Evolutionary conservation across 2,797 vertebrate genomes (phyloP).

Genomic region (Garrulus glandarius): DNA sequence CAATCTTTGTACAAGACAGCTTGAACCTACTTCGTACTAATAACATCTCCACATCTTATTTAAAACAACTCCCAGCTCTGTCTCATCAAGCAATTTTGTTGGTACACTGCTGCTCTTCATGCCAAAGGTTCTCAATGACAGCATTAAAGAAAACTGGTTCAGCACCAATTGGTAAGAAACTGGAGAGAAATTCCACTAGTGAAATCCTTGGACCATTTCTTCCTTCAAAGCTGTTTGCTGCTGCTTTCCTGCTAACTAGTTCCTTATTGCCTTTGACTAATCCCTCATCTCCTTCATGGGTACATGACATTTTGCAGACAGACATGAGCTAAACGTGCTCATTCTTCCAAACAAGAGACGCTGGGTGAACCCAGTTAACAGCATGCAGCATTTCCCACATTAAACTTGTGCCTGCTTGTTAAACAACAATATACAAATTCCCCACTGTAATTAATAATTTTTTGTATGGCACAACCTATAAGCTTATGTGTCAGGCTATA

Average conservation of each 20-base stretch:
- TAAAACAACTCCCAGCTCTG: not conserved
- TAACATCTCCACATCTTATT: not conserved
- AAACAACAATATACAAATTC: constrained; percentile 11
- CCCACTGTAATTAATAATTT: constrained; percentile 36
- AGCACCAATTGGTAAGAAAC: constrained; percentile 3
- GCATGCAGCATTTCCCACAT: not conserved
- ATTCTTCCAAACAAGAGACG: constrained; percentile 7
- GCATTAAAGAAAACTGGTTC: constrained; percentile 19
- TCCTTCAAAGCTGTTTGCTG: constrained; percentile 38
- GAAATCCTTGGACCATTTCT: constrained; percentile 38
- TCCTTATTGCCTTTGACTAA: constrained; percentile 57
- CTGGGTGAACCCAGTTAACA: not conserved
- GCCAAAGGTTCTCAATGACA: not conserved
- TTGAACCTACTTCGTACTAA: not conserved
- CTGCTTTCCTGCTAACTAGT: constrained; percentile 39
- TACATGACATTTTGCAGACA: constrained; percentile 59
- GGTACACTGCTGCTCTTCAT: not conserved
- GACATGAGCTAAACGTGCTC: not conserved
- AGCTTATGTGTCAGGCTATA: not conserved
- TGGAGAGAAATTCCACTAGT: constrained; percentile 9
- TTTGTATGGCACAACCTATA: not conserved
- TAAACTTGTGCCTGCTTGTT: constrained; percentile 32
- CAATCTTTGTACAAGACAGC: not conserved
- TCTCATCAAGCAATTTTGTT: not conserved
- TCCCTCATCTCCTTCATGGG: constrained; percentile 56